Base-by-base conservation (phyloP, 2,888 invertebrate genomes). In the Hemistola chrysoprasaria region DNA sequence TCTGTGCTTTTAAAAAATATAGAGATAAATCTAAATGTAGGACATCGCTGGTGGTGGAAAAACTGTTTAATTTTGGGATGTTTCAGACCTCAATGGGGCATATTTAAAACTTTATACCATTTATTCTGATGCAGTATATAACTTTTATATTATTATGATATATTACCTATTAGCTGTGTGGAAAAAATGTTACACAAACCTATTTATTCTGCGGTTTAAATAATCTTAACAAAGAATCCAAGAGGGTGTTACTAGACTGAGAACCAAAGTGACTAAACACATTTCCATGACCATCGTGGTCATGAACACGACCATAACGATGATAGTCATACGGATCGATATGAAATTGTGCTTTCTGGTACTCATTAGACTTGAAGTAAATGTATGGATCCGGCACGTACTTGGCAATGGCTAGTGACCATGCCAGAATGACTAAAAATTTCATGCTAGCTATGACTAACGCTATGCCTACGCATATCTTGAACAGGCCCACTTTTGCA, bases 401-500 rank as follows among this genome's bases (percentile, higher is more conserved):
- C 61, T 72, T 79, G 50, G 70, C 73, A 37, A 82, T 71, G 22
- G 76, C 71, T 8, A 84, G 45, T 0, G 70, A 64, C 86, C 84
- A 86, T 0, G 82, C 80, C 71, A 87, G 67, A 1, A 81, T 50
- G 1, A 84, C 62, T 51, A 85, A 62, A 5, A 74, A 56, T 50
- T 84, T 86, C 40, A 87, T 57, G 21, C 61, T 60, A 4, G 71
- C 72, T 25, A 84, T 45, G 3, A 78, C 63, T 3, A 78, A 39
- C 0, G 65, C 78, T 46, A 85, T 80, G 38, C 71, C 84, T 49
- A 84, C 45, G 38, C 76, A 52, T 36, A 86, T 70, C 68, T 86
- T 87, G 66, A 64, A 67, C 11, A 87, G 68, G 22, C 85, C 87
- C 43, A 79, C 66, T 71, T 82, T 83, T 22, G 74, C 78, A 33